Evolutionary conservation across 2,888 invertebrate species (phyloP), one percentile per base, ranked within the genome.

Genomic region (Eurois occulta): DNA sequence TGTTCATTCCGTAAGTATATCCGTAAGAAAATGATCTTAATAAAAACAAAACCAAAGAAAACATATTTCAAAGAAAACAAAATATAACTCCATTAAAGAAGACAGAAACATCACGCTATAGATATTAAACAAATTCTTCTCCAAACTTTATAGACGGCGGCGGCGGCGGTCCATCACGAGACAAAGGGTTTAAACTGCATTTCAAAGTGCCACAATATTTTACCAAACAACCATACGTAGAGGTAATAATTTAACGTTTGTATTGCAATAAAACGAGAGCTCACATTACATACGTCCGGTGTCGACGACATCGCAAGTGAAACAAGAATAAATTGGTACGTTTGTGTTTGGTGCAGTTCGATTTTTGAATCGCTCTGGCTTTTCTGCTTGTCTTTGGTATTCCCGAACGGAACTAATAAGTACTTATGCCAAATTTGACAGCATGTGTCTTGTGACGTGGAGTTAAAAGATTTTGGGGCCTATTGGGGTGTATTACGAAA

Each of bases 231-330:
- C 76, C 71, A 58, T 52, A 38, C 28, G 64, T 64, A 28, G 62
- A 58, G 46, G 72, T 78, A 75, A 81, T 85, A 81, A 81, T 85
- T 84, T 80, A 76, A 79, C 69, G 72, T 83, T 77, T 43, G 68
- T 77, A 73, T 78, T 43, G 64, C 76, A 8, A 70, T 86, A 83
- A 85, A 80, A 72, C 65, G 58, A 52, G 41, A 52, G 60, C 62
- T 32, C 75, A 66, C 62, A 64, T 72, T 77, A 69, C 60, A 67
- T 35, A 77, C 76, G 79, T 87, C 84, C 86, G 87, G 86, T 78
- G 87, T 84, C 86, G 70, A 80, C 72, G 79, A 84, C 80, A 66
- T 79, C 24, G 48, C 48, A 64, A 82, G 38, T 65, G 67, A 73
- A 75, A 81, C 58, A 65, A 38, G 69, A 81, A 76, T 80, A 75